These are phyloP conservation scores for Cecidostiba fungosa DNA, from an alignment of 2,888 invertebrate genomes.

Conservation along the genomic window DNA sequence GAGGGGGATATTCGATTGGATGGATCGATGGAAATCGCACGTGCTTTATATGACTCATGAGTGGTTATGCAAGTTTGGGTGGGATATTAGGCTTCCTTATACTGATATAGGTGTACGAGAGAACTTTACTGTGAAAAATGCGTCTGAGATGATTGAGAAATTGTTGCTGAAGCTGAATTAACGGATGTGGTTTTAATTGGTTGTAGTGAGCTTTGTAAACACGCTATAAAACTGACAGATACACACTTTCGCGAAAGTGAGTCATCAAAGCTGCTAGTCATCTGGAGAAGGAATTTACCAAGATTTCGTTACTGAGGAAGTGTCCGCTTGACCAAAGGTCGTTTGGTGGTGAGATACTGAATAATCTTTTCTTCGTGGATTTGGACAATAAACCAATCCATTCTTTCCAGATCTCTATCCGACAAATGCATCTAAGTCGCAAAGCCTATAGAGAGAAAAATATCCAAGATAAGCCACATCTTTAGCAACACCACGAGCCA, in stretches of 20 bases:
- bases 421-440: neutral
- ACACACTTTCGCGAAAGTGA: neutral
- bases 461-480: neutral
- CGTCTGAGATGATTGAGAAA: neutral
- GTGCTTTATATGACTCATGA: neutral
- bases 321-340: neutral
- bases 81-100: neutral
- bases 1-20: neutral
- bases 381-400: too few species aligned
- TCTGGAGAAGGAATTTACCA: neutral
- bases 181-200: slow-evolving; percentile 1
- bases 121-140: neutral
- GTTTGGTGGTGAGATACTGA: neutral
- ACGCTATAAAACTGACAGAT: slow-evolving; percentile 1
- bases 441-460: neutral
- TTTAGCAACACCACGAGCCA: neutral
- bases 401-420: neutral
- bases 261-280: neutral
- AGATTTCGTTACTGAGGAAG: neutral
- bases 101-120: neutral
- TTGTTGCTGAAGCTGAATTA: neutral
- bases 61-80: neutral
- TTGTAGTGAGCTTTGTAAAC: slow-evolving; percentile 15
- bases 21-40: neutral
- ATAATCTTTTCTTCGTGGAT: too few species aligned